These are phyloP conservation scores for Urechis unicinctus DNA, from an alignment of 2,888 invertebrate genomes.

Conservation along the genomic window DNA sequence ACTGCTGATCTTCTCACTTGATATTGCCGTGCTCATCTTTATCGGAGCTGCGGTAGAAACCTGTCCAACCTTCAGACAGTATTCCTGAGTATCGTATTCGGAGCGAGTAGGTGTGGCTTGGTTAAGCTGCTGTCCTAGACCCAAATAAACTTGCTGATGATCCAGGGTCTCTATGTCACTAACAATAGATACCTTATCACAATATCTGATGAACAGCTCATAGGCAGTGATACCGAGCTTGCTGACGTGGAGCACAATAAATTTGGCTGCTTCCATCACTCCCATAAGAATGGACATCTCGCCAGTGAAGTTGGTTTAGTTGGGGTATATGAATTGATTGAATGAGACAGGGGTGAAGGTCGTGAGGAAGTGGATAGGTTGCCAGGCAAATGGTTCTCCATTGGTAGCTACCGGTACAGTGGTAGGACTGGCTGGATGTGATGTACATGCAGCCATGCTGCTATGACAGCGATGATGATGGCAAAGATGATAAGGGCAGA, in stretches of 20 bases:
- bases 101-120: too few species aligned
- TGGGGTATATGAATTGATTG: constrained; percentile 80
- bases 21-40: background rate
- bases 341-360: constrained; percentile 64
- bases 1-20: background rate
- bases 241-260: constrained; percentile 46
- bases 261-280: constrained; percentile 33
- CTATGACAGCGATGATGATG: constrained; percentile 68
- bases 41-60: constrained; percentile 22
- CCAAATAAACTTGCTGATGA: too few species aligned
- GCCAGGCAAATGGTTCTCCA: constrained; percentile 44
- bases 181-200: too few species aligned
- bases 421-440: background rate
- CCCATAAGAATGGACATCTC: constrained; percentile 38
- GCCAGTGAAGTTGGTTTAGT: constrained; percentile 83
- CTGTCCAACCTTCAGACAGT: too few species aligned
- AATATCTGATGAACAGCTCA: too few species aligned
- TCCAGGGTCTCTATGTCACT: too few species aligned
- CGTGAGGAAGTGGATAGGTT: constrained; percentile 44
- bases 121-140: too few species aligned
- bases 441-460: constrained; percentile 55
- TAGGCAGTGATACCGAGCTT: constrained; percentile 36
- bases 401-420: constrained; percentile 27
- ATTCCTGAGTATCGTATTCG: too few species aligned
- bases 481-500: constrained; percentile 30